Base-by-base conservation (phyloP, 2,888 invertebrate species). In the Taphrorychus bicolor region DNA sequence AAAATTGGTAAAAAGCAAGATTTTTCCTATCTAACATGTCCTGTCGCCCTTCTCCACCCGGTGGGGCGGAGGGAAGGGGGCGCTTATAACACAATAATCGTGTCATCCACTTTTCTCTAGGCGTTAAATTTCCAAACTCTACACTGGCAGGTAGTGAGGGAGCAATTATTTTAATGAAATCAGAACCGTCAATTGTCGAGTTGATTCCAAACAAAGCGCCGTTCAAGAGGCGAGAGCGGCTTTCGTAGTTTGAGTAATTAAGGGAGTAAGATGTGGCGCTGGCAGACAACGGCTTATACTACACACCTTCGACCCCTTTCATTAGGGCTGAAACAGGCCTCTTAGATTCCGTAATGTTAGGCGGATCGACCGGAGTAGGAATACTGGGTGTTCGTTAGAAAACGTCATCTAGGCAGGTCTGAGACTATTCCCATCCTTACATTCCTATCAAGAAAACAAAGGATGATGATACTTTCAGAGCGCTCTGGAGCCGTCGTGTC, bases 111-210 rank as follows among this genome's bases (percentile, higher is more conserved):
- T 32, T 32, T 32, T 32, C n/a, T n/a, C 32, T 2, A 11, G 32
- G 7, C 3, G 32, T 32, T 32, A 3, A 32, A 32, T 32, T 32
- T 7, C 32, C 9, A 32, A n/a, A n/a, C n/a, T n/a, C 32, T 32
- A 32, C 9, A 3, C 9, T 1, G 32, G 32, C 32, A 32, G 32
- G 32, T 32, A 32, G 32, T 61, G 52, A 53, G 48, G 49, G 53
- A 18, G 57, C 68, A 68, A 68, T 68, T 68, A 68, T 68, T 68
- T 68, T 68, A 68, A 63, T 68, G 56, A 63, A 68, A 68, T 68
- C 62, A 53, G 63, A 63, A 68, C 69, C 65, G 69, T 69, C 69
- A 66, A 69, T 69, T 19, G 53, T 69, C 42, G 58, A 69, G 69
- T 69, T 69, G 65, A 65, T 65, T 69, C 57, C 61, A 69, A 69